Conservation (phyloP, 1,140 invertebrate species). For the Hormaphis cornu region DNA sequence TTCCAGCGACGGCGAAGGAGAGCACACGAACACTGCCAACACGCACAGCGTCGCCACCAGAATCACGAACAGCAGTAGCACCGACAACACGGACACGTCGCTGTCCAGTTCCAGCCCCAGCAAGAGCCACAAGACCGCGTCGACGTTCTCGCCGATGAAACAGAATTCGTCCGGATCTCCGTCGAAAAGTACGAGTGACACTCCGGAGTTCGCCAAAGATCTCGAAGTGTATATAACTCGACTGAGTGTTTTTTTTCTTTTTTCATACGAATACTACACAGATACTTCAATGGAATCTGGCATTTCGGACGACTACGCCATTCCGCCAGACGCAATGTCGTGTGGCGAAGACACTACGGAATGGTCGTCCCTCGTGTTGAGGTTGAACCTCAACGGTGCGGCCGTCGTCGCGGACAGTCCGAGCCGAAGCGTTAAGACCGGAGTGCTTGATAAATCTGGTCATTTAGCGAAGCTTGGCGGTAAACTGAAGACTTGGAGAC, state of each 20-base stretch:
- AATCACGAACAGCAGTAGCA: constrained; percentile 45
- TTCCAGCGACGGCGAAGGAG: constrained; percentile 77
- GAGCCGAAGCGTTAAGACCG: constrained; percentile 38
- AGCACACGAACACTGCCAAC: constrained; percentile 38
- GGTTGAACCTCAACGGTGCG: constrained; percentile 10
- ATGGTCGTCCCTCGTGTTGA: constrained; percentile 36
- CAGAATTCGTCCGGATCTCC: constrained; percentile 72
- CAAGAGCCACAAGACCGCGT: constrained; percentile 73
- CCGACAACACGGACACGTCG: constrained; percentile 44
- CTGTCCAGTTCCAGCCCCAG: constrained; percentile 59
- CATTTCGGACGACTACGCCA: constrained; percentile 89
- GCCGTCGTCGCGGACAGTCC: constrained; percentile 41
- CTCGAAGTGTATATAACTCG: no score
- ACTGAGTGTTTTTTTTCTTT: no score
- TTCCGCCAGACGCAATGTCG: constrained; percentile 83
- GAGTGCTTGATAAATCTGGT: constrained; percentile 80
- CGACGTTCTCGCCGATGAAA: constrained; percentile 72
- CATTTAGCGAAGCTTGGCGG: constrained; percentile 89
- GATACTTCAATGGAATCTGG: constrained; percentile 87
- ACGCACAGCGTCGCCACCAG: constrained; percentile 39
- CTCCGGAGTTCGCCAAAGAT: no score
- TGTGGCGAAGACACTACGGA: constrained; percentile 54
- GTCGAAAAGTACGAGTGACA: constrained; percentile 64
- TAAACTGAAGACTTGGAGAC: constrained; percentile 90
- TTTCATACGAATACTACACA: no score